Conservation (phyloP, 2,888 invertebrate species). For the Cordylochernes scorpioides region DNA sequence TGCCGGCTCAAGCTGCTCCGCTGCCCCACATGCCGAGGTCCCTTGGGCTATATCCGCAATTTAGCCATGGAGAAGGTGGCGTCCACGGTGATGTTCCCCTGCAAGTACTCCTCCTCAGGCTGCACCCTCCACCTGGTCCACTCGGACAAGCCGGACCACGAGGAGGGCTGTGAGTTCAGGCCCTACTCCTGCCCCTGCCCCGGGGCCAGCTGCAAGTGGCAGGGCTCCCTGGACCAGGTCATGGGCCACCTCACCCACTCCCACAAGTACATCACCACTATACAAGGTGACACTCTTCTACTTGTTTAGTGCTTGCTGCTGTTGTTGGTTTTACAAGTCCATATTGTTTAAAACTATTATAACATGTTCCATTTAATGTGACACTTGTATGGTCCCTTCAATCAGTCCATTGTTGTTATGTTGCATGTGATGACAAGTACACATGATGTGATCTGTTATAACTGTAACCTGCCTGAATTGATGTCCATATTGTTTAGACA, state of each 20-base stretch:
- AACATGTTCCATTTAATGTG: too few relatives aligned
- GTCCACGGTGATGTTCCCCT: conserved; percentile 90
- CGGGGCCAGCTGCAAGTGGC: conserved; percentile 98
- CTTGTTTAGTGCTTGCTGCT: too few relatives aligned
- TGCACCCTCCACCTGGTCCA: conserved; percentile 71
- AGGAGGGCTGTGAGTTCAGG: conserved; percentile 90
- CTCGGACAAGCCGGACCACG: conserved; percentile 95
- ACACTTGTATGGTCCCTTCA: too few relatives aligned
- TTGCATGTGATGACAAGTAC: too few relatives aligned
- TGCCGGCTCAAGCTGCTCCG: conserved; percentile 87
- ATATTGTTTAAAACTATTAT: too few relatives aligned
- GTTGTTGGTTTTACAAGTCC: too few relatives aligned
- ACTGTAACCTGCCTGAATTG: too few relatives aligned
- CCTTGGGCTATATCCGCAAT: conserved; percentile 76
- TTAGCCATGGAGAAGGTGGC: conserved; percentile 99
- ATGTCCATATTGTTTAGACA: too few relatives aligned
- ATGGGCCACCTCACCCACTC: conserved; percentile 82
- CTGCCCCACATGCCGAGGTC: conserved; percentile 93
- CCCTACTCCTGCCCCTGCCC: conserved; percentile 98
- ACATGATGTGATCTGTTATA: too few relatives aligned
- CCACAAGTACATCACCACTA: conserved; percentile 31
- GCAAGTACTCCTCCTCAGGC: conserved; percentile 87
- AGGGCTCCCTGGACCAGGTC: conserved; percentile 85
- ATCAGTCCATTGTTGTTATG: too few relatives aligned
- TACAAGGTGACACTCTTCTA: conserved; percentile 29